A percentile compares a stretch with the other conserved stretches of the same genome.
phyloP scores from a whole-genome alignment of 2,888 invertebrate genomes.

The Dryobotodes eremita region DNA sequence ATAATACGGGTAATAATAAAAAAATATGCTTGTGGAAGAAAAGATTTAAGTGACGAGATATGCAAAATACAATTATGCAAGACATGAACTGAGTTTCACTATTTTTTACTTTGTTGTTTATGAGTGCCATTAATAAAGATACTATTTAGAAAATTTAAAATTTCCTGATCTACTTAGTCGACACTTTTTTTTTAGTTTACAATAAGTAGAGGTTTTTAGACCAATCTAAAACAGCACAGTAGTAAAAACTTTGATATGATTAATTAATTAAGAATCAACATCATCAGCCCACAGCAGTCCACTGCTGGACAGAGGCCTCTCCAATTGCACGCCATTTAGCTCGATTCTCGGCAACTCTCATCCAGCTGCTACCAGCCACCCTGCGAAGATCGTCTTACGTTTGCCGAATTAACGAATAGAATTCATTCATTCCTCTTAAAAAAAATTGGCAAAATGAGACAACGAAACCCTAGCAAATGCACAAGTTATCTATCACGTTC shows the following conservation, averaged over 20 bases:
- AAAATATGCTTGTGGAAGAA: background rate
- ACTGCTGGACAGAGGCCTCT: too few relatives aligned
- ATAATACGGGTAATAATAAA: background rate
- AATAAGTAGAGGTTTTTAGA: background rate
- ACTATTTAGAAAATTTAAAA: background rate
- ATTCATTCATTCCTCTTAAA: too few relatives aligned
- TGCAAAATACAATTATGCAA: background rate
- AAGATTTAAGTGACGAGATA: background rate
- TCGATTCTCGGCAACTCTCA: too few relatives aligned
- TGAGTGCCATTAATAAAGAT: background rate
- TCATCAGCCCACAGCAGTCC: too few relatives aligned
- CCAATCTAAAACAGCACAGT: background rate
- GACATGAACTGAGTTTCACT: background rate
- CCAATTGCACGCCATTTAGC: too few relatives aligned
- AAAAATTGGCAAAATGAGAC: background rate
- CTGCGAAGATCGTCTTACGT: too few relatives aligned
- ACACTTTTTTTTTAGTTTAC: too few relatives aligned
- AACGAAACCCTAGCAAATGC: background rate
- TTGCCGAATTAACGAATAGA: too few relatives aligned
- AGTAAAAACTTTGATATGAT: background rate
- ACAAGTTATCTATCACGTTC: background rate
- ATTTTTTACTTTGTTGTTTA: background rate
- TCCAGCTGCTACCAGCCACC: too few relatives aligned
- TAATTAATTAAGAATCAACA: background rate
- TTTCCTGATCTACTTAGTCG: background rate